Evolutionary conservation across 2,113 vertebrate species (phyloP).

Genomic region (Channa maculata): DNA sequence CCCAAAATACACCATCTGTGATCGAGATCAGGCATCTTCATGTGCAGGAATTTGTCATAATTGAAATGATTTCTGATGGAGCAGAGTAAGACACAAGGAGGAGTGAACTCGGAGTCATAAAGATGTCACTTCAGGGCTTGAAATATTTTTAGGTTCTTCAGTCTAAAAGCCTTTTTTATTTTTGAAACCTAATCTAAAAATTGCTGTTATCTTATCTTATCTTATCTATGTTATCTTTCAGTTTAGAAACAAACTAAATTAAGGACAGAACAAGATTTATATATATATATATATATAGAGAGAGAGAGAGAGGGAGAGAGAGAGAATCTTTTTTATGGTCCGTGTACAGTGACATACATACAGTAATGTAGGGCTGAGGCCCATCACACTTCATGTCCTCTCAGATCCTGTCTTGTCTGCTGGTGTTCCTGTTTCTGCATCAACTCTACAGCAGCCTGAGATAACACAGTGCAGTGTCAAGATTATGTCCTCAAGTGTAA

Average conservation of each 20-base stretch:
- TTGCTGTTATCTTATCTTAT: too few relatives aligned
- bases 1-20: slow-evolving; percentile 54
- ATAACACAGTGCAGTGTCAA: slow-evolving; percentile 74
- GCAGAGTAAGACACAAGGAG: slow-evolving; percentile 10
- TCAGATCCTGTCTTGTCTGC: slow-evolving; percentile 41
- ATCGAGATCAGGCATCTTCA: slow-evolving; percentile 42
- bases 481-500: slow-evolving; percentile 80
- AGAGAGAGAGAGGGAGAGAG: slow-evolving; percentile 34
- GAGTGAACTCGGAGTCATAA: slow-evolving; percentile 21
- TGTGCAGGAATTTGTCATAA: slow-evolving; percentile 49
- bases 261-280: too few relatives aligned
- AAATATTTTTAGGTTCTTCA: slow-evolving; percentile 38
- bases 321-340: background rate
- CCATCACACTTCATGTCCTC: slow-evolving; percentile 74
- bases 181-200: too few relatives aligned
- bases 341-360: slow-evolving; percentile 33
- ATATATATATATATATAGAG: background rate
- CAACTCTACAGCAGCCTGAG: slow-evolving; percentile 63
- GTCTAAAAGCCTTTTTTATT: background rate
- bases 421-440: slow-evolving; percentile 64
- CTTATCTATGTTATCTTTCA: too few relatives aligned
- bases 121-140: slow-evolving; percentile 29
- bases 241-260: too few relatives aligned
- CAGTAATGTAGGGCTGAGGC: slow-evolving; percentile 43
- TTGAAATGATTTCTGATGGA: slow-evolving; percentile 35